Conservation (phyloP, 2,113 vertebrate species). For the Paramormyrops kingsleyae region DNA sequence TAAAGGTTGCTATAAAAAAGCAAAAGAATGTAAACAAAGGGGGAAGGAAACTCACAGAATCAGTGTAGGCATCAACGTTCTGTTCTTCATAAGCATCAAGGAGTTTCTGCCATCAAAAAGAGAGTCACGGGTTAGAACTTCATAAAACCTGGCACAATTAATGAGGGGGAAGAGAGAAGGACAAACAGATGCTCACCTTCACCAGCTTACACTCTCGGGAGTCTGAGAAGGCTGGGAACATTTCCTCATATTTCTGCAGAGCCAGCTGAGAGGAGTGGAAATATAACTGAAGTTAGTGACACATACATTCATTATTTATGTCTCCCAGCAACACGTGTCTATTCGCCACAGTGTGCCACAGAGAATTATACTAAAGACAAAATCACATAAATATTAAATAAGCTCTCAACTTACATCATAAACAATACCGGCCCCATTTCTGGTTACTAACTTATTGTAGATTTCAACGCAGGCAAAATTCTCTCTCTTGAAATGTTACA, state of each 20-base stretch:
- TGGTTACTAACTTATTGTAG: neutral
- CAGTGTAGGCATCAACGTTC: slow-evolving; percentile 81
- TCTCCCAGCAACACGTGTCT: neutral
- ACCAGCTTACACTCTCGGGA: slow-evolving; percentile 82
- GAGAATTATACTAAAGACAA: neutral
- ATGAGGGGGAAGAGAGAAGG: neutral
- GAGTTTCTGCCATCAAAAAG: slow-evolving; percentile 67
- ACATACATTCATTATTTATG: neutral
- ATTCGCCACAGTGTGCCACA: neutral
- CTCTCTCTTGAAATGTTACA: neutral
- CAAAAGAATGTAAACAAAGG: neutral
- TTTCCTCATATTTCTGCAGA: slow-evolving; percentile 83
- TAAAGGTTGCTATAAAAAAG: neutral
- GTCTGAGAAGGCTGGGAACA: slow-evolving; percentile 86
- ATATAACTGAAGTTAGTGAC: neutral
- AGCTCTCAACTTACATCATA: neutral
- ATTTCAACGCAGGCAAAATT: neutral
- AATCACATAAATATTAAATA: neutral
- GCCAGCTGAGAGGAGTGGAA: slow-evolving; percentile 61
- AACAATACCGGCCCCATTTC: neutral
- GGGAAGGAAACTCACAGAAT: slow-evolving; percentile 63
- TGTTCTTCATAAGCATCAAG: slow-evolving; percentile 84
- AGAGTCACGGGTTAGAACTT: neutral
- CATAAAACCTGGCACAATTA: neutral
- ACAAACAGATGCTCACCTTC: slow-evolving; percentile 60